phyloP scores from a whole-genome alignment of 2,797 vertebrate species.

The Crenuchus spilurus region DNA sequence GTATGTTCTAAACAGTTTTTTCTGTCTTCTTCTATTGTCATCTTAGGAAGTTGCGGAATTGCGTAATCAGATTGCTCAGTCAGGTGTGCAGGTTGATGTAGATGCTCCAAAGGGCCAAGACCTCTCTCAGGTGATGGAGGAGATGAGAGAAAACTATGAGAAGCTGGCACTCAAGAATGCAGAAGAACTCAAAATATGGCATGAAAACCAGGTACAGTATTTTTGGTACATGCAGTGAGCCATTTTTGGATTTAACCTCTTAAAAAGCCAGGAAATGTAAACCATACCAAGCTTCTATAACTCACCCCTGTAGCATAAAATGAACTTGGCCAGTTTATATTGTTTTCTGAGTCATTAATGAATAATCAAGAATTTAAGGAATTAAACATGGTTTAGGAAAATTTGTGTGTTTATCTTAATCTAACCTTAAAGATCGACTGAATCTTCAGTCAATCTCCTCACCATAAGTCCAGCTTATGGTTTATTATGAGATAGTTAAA shows the following conservation, averaged over 20 bases:
- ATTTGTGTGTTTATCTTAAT: too few species aligned
- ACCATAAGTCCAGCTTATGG: not conserved
- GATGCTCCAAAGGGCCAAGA: slow-evolving; percentile 91
- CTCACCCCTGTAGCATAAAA: too few species aligned
- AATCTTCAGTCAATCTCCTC: too few species aligned
- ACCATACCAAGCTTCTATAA: too few species aligned
- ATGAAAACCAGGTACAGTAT: slow-evolving; percentile 80
- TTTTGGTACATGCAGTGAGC: too few species aligned
- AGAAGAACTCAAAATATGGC: slow-evolving; percentile 86
- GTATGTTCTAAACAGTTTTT: not conserved
- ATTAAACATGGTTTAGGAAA: too few species aligned
- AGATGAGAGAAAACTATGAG: slow-evolving; percentile 88
- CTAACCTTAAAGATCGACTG: too few species aligned
- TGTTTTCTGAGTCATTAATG: too few species aligned
- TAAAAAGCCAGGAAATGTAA: too few species aligned
- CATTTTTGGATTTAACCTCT: too few species aligned
- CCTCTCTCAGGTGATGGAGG: slow-evolving; percentile 85
- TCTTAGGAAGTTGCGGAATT: slow-evolving; percentile 86
- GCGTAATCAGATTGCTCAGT: slow-evolving; percentile 82
- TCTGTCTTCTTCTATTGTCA: not conserved
- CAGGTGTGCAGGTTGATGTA: slow-evolving; percentile 89
- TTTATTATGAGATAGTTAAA: not conserved
- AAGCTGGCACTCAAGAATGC: slow-evolving; percentile 84
- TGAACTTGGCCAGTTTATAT: too few species aligned
- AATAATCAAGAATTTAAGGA: too few species aligned